Evolutionary conservation across 2,888 invertebrate genomes (phyloP).

Genomic region (Herminia tarsipennalis): DNA sequence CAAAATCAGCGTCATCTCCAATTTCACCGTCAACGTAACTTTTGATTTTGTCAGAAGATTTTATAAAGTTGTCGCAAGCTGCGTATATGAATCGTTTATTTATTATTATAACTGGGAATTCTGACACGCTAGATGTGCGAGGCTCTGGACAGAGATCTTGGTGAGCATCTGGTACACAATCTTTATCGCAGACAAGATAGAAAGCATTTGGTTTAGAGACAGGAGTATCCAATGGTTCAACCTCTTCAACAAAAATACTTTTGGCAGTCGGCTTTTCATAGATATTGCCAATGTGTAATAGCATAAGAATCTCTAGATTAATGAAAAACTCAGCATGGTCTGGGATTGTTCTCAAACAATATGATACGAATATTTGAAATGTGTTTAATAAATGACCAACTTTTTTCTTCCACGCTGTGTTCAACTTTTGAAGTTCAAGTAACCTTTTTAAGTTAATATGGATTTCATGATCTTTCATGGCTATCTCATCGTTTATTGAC

Average conservation of each 20-base stretch:
- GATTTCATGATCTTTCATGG: slow-evolving; percentile 55
- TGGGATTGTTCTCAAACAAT: slow-evolving; percentile 65
- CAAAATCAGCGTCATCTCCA: slow-evolving; percentile 56
- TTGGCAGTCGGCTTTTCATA: slow-evolving; percentile 31
- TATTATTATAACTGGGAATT: slow-evolving; percentile 68
- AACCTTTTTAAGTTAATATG: too few relatives aligned
- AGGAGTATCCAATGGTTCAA: slow-evolving; percentile 50
- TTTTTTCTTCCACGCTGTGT: slow-evolving; percentile 74
- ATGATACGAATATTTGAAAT: slow-evolving; percentile 72
- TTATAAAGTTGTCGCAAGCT: slow-evolving; percentile 69
- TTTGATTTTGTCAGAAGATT: slow-evolving; percentile 62
- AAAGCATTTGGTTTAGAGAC: slow-evolving; percentile 65
- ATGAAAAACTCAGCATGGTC: slow-evolving; percentile 77
- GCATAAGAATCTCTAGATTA: slow-evolving; percentile 75
- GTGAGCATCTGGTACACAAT: slow-evolving; percentile 56
- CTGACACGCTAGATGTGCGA: slow-evolving; percentile 62
- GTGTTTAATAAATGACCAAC: slow-evolving; percentile 69
- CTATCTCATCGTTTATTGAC: slow-evolving; percentile 53
- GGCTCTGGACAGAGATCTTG: slow-evolving; percentile 64
- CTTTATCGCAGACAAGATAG: slow-evolving; percentile 66
- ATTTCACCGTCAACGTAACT: slow-evolving; percentile 56
- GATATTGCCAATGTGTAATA: slow-evolving; percentile 66
- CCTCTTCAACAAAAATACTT: slow-evolving; percentile 62
- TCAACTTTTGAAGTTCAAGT: slow-evolving; percentile 59
- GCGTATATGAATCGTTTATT: slow-evolving; percentile 72